phyloP scores from a whole-genome alignment of 2,113 vertebrate species.

The Trichechus manatus region DNA sequence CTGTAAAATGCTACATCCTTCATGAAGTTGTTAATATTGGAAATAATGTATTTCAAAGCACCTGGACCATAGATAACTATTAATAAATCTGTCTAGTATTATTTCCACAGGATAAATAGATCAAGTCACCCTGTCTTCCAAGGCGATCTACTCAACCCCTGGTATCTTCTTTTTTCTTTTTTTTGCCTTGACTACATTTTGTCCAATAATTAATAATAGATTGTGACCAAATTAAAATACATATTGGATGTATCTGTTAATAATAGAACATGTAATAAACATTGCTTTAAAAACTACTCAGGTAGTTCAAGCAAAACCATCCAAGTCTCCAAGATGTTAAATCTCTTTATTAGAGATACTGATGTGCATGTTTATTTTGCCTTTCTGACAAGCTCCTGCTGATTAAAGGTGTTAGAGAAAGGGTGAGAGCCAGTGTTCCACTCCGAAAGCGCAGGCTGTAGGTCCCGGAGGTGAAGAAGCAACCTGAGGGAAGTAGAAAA shows the following conservation, averaged over 20 bases:
- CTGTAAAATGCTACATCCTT: not conserved
- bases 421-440: not conserved
- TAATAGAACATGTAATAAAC: not conserved
- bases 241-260: not conserved
- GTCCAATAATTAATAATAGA: slow-evolving; percentile 37
- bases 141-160: not conserved
- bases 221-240: not conserved
- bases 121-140: not conserved
- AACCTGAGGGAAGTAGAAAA: no score
- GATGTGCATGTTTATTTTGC: slow-evolving; percentile 10
- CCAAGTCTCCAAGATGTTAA: not conserved
- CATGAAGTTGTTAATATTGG: not conserved
- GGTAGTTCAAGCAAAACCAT: not conserved
- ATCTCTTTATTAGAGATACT: not conserved
- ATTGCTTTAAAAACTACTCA: not conserved
- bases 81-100: not conserved
- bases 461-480: not conserved
- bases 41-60: not conserved
- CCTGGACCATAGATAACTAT: not conserved
- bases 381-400: not conserved
- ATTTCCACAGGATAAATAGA: slow-evolving; percentile 7
- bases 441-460: not conserved
- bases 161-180: slow-evolving; percentile 31
- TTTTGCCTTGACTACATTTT: not conserved
- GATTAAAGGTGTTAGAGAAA: not conserved